Evolutionary conservation across 1,140 invertebrate genomes (phyloP).

Genomic region (Grapholita molesta): DNA sequence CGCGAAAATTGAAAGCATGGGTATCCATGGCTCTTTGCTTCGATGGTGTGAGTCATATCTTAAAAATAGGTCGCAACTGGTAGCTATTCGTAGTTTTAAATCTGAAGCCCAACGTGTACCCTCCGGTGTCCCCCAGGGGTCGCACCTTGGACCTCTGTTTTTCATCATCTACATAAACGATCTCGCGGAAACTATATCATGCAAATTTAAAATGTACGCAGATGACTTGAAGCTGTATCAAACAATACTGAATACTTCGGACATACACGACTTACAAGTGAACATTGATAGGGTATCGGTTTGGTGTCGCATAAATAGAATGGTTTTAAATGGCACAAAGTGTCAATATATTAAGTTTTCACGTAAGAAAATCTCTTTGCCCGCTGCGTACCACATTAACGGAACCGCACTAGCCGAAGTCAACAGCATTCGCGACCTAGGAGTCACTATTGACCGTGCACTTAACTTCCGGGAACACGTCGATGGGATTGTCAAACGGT

Average conservation of each 20-base stretch:
- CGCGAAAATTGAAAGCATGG: not conserved
- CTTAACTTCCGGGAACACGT: not conserved
- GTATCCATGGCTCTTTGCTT: not conserved
- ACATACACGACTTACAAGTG: not conserved
- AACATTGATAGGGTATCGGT: not conserved
- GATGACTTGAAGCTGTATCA: not conserved
- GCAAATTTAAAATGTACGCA: not conserved
- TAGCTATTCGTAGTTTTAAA: not conserved
- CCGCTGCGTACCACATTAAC: not conserved
- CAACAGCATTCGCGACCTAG: not conserved
- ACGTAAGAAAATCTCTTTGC: not conserved
- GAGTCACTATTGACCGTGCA: not conserved
- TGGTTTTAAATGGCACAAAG: not conserved
- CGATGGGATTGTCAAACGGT: not conserved
- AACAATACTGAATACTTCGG: not conserved
- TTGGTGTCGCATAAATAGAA: not conserved
- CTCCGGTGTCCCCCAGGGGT: not conserved
- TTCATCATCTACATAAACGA: too few species aligned
- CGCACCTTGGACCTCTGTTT: conserved; percentile 14
- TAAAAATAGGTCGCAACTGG: not conserved
- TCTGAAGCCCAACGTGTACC: not conserved
- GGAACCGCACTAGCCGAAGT: not conserved
- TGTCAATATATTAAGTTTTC: not conserved
- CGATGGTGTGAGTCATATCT: conserved; percentile 10
- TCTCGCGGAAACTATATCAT: not conserved